Evolutionary conservation across 2,797 vertebrate genomes (phyloP).

Genomic region (Phrynocephalus vlangalii): DNA sequence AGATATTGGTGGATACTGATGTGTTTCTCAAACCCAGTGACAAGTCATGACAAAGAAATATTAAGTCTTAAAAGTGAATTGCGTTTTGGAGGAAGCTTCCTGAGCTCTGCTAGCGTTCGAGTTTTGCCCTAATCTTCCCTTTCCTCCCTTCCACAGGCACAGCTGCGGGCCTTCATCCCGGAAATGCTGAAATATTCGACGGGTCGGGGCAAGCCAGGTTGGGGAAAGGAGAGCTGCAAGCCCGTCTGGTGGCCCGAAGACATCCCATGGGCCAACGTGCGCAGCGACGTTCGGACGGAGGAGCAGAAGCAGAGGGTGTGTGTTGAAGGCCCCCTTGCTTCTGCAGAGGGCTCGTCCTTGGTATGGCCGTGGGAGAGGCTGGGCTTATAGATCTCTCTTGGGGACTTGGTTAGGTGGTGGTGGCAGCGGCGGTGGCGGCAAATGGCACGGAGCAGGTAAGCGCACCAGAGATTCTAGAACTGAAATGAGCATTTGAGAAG

Average conservation of each 20-base stretch:
- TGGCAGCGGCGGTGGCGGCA: too few relatives aligned
- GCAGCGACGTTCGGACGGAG: constrained; percentile 96
- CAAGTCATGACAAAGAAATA: too few relatives aligned
- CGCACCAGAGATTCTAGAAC: background rate
- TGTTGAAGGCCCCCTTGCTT: background rate
- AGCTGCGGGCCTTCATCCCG: constrained; percentile 97
- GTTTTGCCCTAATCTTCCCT: too few relatives aligned
- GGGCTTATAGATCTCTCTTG: background rate
- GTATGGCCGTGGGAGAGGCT: background rate
- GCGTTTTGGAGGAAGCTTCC: too few relatives aligned
- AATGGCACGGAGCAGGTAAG: background rate
- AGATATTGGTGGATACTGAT: too few relatives aligned
- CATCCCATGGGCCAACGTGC: constrained; percentile 98
- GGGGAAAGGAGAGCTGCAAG: constrained; percentile 99
- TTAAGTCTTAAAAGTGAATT: too few relatives aligned
- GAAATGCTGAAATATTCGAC: constrained; percentile 99
- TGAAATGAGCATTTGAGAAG: too few relatives aligned
- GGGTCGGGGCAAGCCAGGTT: constrained; percentile 96
- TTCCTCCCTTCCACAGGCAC: constrained; percentile 82
- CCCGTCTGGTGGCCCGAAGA: constrained; percentile 99
- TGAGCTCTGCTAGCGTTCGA: too few relatives aligned
- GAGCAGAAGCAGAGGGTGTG: constrained; percentile 96
- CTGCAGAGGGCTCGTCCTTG: background rate
- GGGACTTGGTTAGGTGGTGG: background rate
- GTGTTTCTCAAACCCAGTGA: too few relatives aligned